A percentile compares a stretch with the other conserved stretches of the same genome.
These are phyloP conservation scores for Drosophila pachea DNA, from an alignment of 1,140 invertebrate genomes.

Conservation along the genomic window DNA sequence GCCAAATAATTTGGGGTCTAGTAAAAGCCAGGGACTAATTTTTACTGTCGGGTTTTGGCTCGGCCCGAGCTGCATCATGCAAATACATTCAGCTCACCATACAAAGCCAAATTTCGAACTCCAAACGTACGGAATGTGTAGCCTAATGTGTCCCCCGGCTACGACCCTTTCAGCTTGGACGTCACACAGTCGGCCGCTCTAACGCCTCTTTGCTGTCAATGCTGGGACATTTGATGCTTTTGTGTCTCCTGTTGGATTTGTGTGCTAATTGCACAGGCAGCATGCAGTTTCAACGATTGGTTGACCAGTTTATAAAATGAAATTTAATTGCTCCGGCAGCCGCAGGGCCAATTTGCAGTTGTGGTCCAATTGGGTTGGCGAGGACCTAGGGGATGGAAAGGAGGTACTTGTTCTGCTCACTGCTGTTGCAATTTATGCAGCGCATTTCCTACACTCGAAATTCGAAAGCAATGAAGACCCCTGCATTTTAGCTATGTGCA, in stretches of 20 bases:
- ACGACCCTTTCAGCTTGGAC: neutral
- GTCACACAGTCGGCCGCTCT: constrained; percentile 1
- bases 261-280: constrained; percentile 56
- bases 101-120: constrained; percentile 14
- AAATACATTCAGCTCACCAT: constrained; percentile 8
- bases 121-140: constrained; percentile 7
- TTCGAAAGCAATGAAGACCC: constrained; percentile 34
- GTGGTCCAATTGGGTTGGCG: neutral
- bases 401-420: no score
- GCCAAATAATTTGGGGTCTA: constrained; percentile 26
- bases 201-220: constrained; percentile 20
- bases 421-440: constrained; percentile 43
- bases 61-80: constrained; percentile 4
- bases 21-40: constrained; percentile 13
- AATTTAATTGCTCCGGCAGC: constrained; percentile 67
- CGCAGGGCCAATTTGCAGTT: constrained; percentile 57
- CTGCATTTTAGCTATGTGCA: constrained; percentile 10
- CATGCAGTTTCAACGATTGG: constrained; percentile 44
- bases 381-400: no score
- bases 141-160: constrained; percentile 15
- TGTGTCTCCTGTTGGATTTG: constrained; percentile 13
- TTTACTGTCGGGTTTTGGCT: constrained; percentile 8
- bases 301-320: constrained; percentile 61
- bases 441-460: constrained; percentile 13
- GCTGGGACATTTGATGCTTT: constrained; percentile 30